These are phyloP conservation scores for Chaenocephalus aceratus DNA, from an alignment of 2,113 vertebrate genomes.

Conservation along the genomic window DNA sequence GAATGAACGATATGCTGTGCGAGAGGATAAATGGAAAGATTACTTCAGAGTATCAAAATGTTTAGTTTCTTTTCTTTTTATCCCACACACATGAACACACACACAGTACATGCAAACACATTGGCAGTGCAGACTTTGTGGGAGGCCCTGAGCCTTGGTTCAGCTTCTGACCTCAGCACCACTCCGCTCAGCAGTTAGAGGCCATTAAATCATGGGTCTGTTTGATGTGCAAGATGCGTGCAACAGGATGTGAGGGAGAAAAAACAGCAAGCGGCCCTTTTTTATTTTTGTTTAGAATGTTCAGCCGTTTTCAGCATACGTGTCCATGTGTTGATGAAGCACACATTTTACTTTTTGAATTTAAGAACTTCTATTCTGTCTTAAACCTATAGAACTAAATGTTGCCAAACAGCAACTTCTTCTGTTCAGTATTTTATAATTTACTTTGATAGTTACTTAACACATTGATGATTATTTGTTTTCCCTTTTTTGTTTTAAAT, in stretches of 20 bases:
- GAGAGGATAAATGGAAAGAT: neutral
- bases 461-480: conserved; percentile 8
- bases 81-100: neutral
- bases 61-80: neutral
- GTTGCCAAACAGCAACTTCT: neutral
- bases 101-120: neutral
- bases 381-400: conserved; percentile 5
- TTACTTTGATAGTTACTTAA: neutral
- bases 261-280: conserved; percentile 57
- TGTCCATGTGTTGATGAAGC: conserved; percentile 1
- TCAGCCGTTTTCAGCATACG: conserved; percentile 32
- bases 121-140: conserved; percentile 49
- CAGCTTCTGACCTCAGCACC: conserved; percentile 67
- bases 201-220: conserved; percentile 61
- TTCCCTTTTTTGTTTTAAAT: neutral
- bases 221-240: conserved; percentile 79
- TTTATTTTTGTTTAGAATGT: conserved; percentile 62
- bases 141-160: conserved; percentile 60
- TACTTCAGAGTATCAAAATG: conserved; percentile 1
- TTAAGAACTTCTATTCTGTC: conserved; percentile 6
- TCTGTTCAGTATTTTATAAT: neutral
- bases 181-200: conserved; percentile 63
- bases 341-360: conserved; percentile 3
- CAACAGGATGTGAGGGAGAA: conserved; percentile 50
- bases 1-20: neutral